phyloP scores from a whole-genome alignment of 2,113 vertebrate genomes.

The Noturus placidus region DNA sequence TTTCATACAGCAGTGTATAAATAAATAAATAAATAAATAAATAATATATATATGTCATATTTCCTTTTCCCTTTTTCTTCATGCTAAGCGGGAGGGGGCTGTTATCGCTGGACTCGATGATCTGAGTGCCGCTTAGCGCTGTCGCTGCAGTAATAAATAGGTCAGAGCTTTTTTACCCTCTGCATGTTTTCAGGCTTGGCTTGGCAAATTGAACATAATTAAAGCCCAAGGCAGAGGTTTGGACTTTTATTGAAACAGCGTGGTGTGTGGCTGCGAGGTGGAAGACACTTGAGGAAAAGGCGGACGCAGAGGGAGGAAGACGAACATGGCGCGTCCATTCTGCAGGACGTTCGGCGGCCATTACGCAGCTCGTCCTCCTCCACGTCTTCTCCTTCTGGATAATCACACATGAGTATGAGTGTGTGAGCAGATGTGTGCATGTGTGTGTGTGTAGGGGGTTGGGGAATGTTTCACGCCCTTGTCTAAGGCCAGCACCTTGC shows the following conservation, averaged over 20 bases:
- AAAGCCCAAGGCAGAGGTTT: constrained; percentile 79
- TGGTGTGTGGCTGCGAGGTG: constrained; percentile 65
- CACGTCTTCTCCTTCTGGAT: neutral
- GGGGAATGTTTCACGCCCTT: neutral
- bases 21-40: neutral
- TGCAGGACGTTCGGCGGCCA: constrained; percentile 39
- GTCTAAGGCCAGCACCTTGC: constrained; percentile 20
- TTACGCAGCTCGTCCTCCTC: constrained; percentile 26
- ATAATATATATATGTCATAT: neutral
- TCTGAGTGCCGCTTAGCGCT: constrained; percentile 37
- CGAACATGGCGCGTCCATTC: constrained; percentile 43
- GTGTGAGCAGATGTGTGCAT: neutral
- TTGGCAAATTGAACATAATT: constrained; percentile 83
- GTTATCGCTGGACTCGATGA: constrained; percentile 35
- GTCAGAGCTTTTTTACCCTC: constrained; percentile 75
- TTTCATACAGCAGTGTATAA: neutral
- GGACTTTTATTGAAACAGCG: constrained; percentile 76
- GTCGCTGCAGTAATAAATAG: constrained; percentile 78
- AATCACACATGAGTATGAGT: neutral
- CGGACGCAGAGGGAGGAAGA: constrained; percentile 10
- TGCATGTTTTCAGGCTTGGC: constrained; percentile 77
- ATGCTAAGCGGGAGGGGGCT: neutral
- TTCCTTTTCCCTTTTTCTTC: neutral
- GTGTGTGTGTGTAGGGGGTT: constrained; percentile 1
- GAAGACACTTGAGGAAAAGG: constrained; percentile 34